Base-by-base conservation (phyloP, 2,797 vertebrate genomes). In the Heliangelus exortis region DNA sequence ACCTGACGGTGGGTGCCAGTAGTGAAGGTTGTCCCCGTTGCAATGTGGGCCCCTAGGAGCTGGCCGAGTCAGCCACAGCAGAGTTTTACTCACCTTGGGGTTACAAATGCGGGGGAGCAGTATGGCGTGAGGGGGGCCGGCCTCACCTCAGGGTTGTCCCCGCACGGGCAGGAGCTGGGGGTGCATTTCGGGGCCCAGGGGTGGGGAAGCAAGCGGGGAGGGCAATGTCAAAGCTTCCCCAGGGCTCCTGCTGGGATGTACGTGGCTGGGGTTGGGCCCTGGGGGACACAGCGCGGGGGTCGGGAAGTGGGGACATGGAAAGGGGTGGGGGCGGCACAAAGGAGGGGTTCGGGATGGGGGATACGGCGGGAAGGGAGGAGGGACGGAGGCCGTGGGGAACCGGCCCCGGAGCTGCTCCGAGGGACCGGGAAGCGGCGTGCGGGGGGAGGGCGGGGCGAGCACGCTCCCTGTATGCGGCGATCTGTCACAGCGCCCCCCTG, bases 381-480 rank as follows among this genome's bases (percentile, higher is more conserved):
- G n/a, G n/a, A n/a, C n/a, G 43, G 34, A 10, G 13, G 21, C 13
- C 7, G 26, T 23, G 62, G 21, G 29, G n/a, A 28, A 3, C 51
- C 7, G 50, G 23, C 47, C 19, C 7, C 5, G 15, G 10, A 2
- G 2, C 33, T 3, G 26, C n/a, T 4, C 23, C 1, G 12, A 4
- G 18, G 4, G 33, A 25, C 33, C 12, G 21, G 8, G 18, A 14
- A 9, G 61, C 25, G 11, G 26, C 26, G 34, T 34, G 15, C 58
- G 34, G 11, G 33, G 36, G 36, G 36, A 19, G 47, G 45, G 34
- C 21, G 34, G 15, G 21, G 34, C 36, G 25, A 3, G 29, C 51
- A 20, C 28, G 34, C 15, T 9, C 7, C 11, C 33, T 15, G 20
- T 67, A 10, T 23, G 45, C n/a, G 47, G 47, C 33, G 3, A 10